Percentiles rank a stretch among this genome's conserved stretches.
Conservation (phyloP, 1,140 invertebrate genomes). For the Panulirus ornatus region DNA sequence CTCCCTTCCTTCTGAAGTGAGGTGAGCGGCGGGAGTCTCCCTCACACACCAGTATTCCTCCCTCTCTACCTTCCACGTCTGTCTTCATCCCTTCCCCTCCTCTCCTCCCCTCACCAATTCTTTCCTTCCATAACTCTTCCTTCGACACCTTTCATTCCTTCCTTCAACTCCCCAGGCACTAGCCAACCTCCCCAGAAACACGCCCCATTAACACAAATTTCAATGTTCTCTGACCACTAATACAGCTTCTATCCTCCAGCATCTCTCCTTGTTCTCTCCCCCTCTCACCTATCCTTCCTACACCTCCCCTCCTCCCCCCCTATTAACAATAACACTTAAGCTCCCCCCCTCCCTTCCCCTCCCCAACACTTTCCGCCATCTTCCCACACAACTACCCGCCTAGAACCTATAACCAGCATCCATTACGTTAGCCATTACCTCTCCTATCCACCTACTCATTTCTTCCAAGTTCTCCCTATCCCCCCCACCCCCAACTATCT, state of each 20-base stretch:
- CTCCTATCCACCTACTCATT: too few relatives aligned
- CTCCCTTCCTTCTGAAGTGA: neutral
- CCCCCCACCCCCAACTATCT: too few relatives aligned
- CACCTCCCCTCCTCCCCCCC: neutral
- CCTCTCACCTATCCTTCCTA: neutral
- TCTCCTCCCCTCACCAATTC: neutral
- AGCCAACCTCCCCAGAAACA: too few relatives aligned
- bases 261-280: neutral
- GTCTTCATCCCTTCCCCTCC: neutral
- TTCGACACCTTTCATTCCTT: too few relatives aligned
- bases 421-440: too few relatives aligned
- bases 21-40: neutral
- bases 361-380: too few relatives aligned
- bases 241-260: neutral
- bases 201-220: neutral
- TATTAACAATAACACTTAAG: too few relatives aligned
- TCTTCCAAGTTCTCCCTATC: too few relatives aligned
- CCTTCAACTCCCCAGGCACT: too few relatives aligned
- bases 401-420: too few relatives aligned
- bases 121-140: too few relatives aligned
- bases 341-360: neutral
- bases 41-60: neutral
- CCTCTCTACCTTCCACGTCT: neutral
- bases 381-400: too few relatives aligned
- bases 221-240: neutral